Base-by-base conservation (phyloP, 1,140 invertebrate species). In the Bicyclus anynana region DNA sequence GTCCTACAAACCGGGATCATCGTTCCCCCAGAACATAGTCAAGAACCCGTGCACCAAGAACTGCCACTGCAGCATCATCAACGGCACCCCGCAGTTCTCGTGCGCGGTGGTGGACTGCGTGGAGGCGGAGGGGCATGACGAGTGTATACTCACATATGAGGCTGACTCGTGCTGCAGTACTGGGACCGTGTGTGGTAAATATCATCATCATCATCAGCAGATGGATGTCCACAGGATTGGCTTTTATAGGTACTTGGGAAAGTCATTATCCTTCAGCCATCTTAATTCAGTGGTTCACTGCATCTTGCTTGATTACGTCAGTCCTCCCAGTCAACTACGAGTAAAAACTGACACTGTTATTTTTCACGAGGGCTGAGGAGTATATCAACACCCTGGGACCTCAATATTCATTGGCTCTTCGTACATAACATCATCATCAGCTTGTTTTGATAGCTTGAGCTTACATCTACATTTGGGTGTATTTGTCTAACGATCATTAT, bases 61-160 rank as follows among this genome's bases (percentile, higher is more conserved):
- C 0, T 87, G 84, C 53, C 62, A 57, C n/a, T 87, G 84, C 58
- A 66, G 50, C 17, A 63, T 77, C 12, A 62, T 76, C 10, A 44
- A 47, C n/a, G 64, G 59, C 0, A 66, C 53, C 17, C 79, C 84
- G 5, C 59, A 59, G 20, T 82, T 89, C 74, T 67, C 74, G 10
- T 88, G 87, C 62, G 87, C 83, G 0, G 79, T 76, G 1, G 80
- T 90, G 0, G 88, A 90, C 67, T 90, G 88, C 48, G 81, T 88
- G n/a, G 85, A 89, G 50, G 60, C 51, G 9, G 77, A 83, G 37
- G 56, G 67, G 14, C 59, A 77, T 37, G 55, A 74, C 52, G 65
- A 80, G 50, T 90, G 89, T 52, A 70, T 87, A 12, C 68, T 53
- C 16, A 85, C 82, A 5, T 87, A 74, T 27, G 74, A 77, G n/a